These are phyloP conservation scores for Garra rufa DNA, from an alignment of 2,113 vertebrate genomes.

Conservation along the genomic window DNA sequence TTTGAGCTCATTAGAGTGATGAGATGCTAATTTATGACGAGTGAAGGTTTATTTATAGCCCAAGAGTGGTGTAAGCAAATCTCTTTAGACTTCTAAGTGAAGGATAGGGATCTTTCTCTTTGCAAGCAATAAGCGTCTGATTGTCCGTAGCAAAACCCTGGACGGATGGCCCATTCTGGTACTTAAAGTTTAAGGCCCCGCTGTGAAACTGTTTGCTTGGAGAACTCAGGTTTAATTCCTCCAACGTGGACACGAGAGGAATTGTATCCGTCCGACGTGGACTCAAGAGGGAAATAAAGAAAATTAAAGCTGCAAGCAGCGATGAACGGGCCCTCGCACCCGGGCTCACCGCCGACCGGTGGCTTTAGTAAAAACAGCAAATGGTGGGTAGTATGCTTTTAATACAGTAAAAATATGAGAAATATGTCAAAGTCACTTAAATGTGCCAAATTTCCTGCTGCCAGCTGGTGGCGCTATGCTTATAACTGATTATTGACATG, in stretches of 20 bases:
- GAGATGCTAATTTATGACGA: constrained; percentile 34
- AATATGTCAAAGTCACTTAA: too few species aligned
- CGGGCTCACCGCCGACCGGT: too few species aligned
- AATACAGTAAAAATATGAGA: too few species aligned
- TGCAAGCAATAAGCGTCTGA: not conserved
- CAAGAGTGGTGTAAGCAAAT: not conserved
- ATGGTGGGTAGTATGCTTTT: too few species aligned
- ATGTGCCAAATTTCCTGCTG: too few species aligned
- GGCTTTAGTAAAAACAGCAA: too few species aligned
- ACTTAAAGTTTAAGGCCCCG: not conserved
- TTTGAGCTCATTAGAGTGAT: constrained; percentile 27
- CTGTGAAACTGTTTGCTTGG: constrained; percentile 7
- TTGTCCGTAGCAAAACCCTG: not conserved
- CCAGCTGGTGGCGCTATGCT: too few species aligned
- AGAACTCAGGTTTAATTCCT: constrained; percentile 12
- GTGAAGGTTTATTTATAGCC: constrained; percentile 17
- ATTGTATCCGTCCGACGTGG: not conserved
- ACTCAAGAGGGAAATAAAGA: constrained; percentile 11
- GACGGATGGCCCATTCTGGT: not conserved
- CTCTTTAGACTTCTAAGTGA: constrained; percentile 24
- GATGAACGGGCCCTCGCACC: too few species aligned
- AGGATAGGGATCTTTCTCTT: constrained; percentile 6
- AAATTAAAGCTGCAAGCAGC: too few species aligned
- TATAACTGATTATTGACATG: too few species aligned
- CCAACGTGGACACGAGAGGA: not conserved